Evolutionary conservation across 2,888 invertebrate species (phyloP), one percentile per base, ranked within the genome.

Genomic region (Palloptera scutellata): DNA sequence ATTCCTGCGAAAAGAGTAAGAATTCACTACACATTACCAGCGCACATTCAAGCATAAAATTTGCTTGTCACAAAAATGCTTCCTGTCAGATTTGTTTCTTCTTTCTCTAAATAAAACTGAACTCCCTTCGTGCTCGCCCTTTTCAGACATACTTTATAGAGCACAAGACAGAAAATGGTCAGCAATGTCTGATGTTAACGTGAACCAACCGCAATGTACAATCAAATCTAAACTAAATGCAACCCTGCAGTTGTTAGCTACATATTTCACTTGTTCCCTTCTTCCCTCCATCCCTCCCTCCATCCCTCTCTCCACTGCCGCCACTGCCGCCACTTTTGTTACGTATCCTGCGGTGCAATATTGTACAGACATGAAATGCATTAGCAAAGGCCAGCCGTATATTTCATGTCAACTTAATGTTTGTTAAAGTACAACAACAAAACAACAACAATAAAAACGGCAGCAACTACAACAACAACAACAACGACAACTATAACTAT

Each of bases 51-150:
- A 79, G 78, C 80, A 81, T 78, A 81, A 79, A 80, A 82, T 81
- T 82, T 80, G 77, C 81, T 79, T 81, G 80, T 80, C 82, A 79
- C 81, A 79, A 79, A 82, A 82, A 81, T 81, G 77, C 77, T 78
- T 76, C 73, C 81, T 79, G 81, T 79, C 81, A 81, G 81, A 80
- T 78, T 79, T 77, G 64, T 74, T 76, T 42, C 58, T 48, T 13
- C 61, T 30, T 30, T 30, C 6, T 30, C 30, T 30, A 30, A 4
- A 30, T 30, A 30, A 30, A 30, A 30, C 30, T 30, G 6, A 30
- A 30, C 30, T 30, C 30, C 2, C 3, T 30, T 30, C 30, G 30
- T 30, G 6, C n/a, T n/a, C 30, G 30, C 30, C 30, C 30, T 30
- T 30, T 30, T 30, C 30, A 30, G 2, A 30, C 30, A 30, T 30